phyloP scores from a whole-genome alignment of 2,888 invertebrate genomes.

The Rhamnusium bicolor region DNA sequence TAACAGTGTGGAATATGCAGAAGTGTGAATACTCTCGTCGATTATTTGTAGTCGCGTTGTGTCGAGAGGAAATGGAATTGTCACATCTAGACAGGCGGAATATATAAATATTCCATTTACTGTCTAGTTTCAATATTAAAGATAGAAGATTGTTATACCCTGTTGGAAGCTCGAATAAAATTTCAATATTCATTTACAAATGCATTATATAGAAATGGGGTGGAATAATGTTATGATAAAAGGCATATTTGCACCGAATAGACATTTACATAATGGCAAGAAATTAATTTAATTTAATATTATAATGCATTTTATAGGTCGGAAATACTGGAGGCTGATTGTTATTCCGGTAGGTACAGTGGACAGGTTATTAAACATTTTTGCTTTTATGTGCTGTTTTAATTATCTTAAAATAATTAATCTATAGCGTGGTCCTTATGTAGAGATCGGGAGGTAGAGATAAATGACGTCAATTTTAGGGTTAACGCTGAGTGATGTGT shows the following conservation, averaged over 20 bases:
- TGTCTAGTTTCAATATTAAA: slow-evolving; percentile 31
- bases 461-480: no score
- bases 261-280: neutral
- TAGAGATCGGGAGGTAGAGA: no score
- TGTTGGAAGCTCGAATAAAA: slow-evolving; percentile 11
- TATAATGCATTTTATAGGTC: neutral
- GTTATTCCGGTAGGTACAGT: no score
- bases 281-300: slow-evolving; percentile 5
- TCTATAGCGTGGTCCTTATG: no score
- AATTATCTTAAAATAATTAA: no score
- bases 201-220: neutral
- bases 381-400: no score
- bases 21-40: slow-evolving; percentile 17
- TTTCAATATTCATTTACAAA: slow-evolving; percentile 19
- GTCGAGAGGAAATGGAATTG: slow-evolving; percentile 25
- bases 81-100: slow-evolving; percentile 25
- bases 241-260: neutral
- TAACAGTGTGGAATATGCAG: neutral
- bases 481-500: no score
- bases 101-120: slow-evolving; percentile 27
- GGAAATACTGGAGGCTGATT: neutral
- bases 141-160: slow-evolving; percentile 25
- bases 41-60: slow-evolving; percentile 15
- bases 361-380: no score
- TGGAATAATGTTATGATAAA: slow-evolving; percentile 4